phyloP scores from a whole-genome alignment of 2,113 vertebrate species.

The Casuarius casuarius region DNA sequence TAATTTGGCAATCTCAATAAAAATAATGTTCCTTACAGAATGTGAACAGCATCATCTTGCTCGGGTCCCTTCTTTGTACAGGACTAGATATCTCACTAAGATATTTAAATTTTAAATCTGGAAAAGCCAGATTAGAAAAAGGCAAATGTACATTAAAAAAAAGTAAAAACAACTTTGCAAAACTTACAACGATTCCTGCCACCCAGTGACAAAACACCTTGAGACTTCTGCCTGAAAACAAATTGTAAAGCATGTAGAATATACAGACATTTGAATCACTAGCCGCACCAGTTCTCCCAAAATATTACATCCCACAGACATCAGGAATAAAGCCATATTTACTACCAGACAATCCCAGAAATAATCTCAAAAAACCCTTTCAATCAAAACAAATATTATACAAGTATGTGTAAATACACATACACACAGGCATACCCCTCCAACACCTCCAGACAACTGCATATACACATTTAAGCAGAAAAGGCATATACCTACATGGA shows the following conservation, averaged over 20 bases:
- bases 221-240: neutral
- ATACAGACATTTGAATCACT: neutral
- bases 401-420: neutral
- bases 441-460: neutral
- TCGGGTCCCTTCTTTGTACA: neutral
- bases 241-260: slow-evolving; percentile 17
- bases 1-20: neutral
- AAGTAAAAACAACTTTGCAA: neutral
- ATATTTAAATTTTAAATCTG: neutral
- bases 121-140: neutral
- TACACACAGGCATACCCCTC: neutral
- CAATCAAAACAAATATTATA: neutral
- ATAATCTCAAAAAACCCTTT: neutral
- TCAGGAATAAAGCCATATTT: neutral
- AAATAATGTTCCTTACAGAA: neutral
- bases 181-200: neutral
- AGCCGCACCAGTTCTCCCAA: neutral
- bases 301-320: neutral
- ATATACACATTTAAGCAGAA: neutral
- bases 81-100: neutral
- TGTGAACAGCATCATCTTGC: neutral
- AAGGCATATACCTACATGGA: neutral
- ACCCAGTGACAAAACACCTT: neutral
- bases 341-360: neutral
- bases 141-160: neutral